Base-by-base conservation (phyloP, 2,888 invertebrate species). In the Eupeodes latifasciatus region DNA sequence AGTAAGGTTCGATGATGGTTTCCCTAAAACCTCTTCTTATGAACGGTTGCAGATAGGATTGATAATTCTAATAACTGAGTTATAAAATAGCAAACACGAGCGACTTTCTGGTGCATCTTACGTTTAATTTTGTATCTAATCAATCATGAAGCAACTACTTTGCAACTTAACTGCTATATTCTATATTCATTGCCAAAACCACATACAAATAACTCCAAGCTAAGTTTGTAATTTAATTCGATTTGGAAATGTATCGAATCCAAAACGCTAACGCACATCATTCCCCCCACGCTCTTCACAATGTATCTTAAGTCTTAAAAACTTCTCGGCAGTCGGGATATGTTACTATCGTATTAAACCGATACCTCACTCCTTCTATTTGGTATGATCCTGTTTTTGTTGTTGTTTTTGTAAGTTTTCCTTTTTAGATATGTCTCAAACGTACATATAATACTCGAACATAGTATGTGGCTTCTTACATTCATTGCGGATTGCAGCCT, bases 201-300 rank as follows among this genome's bases (percentile, higher is more conserved):
- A 71, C 85, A 85, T 64, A 78, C 81, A 88, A 81, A 88, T 88
- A 85, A 57, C 85, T 85, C 57, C 64, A 51, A 77, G 61, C 76
- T 57, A 87, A 84, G 72, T 87, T 88, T 11, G 81, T 77, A 88
- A 85, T 88, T 88, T 85, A 88, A 88, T 85, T 88, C 88, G 81
- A 88, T 85, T 85, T 87, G 64, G 53, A 71, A 85, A 64, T 69
- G 40, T 40, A 40, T 40, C 40, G 40, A 9, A 62, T 61, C 66
- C 27, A 40, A 75, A 79, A 69, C 34, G 34, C 61, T 69, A 79
- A 75, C 44, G 34, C 61, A 61, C 57, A 71, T 34, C 72, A 62
- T 36, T 10, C 12, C 19, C 49, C 27, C 27, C 27, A 27, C 27
- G 3, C 49, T 27, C 66, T 14, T 6, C 10, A 71, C 71, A 76